Conservation (phyloP, 2,888 invertebrate genomes). For the Lepidonotus clava region DNA sequence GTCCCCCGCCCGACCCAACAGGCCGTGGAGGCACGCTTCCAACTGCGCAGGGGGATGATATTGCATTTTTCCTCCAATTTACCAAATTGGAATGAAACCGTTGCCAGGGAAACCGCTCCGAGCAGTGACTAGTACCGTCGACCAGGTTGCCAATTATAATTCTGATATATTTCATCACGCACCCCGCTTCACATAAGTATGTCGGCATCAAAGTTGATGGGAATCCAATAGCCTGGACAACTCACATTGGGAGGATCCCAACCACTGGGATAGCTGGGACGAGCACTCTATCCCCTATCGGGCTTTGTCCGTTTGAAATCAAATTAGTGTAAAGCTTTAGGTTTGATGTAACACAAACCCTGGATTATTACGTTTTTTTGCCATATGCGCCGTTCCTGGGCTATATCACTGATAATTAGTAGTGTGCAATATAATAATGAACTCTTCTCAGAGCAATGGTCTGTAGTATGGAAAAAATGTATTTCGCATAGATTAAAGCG, state of each 20-base stretch:
- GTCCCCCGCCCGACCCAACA: neutral
- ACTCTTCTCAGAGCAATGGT: too few relatives aligned
- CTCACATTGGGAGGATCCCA: neutral
- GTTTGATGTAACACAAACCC: too few relatives aligned
- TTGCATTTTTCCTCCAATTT: neutral
- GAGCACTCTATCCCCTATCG: too few relatives aligned
- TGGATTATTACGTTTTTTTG: too few relatives aligned
- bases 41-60: neutral
- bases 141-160: conserved; percentile 1
- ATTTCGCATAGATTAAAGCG: too few relatives aligned
- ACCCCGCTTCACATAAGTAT: conserved; percentile 1
- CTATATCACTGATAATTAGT: too few relatives aligned
- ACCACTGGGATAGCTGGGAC: neutral
- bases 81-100: neutral
- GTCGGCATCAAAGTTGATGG: conserved; percentile 16
- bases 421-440: too few relatives aligned
- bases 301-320: too few relatives aligned
- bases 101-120: neutral
- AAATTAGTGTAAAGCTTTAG: too few relatives aligned
- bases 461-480: too few relatives aligned
- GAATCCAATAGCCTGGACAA: neutral
- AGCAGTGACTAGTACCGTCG: neutral
- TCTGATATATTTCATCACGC: conserved; percentile 7
- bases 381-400: too few relatives aligned
- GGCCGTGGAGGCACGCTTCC: neutral